Evolutionary conservation across 2,797 vertebrate genomes (phyloP).

Genomic region (Malurus leucopterus): DNA sequence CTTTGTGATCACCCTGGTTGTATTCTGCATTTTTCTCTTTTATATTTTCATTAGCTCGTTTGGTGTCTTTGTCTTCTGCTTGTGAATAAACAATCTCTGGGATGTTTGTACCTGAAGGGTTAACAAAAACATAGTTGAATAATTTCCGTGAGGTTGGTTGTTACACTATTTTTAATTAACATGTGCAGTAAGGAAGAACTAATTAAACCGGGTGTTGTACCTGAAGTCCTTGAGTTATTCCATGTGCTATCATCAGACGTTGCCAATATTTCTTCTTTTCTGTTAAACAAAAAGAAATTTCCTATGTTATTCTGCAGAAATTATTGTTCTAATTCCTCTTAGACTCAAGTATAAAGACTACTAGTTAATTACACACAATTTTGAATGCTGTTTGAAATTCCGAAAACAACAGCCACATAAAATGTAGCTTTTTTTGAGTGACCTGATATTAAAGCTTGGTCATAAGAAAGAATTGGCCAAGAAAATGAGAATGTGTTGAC

Average conservation of each 20-base stretch:
- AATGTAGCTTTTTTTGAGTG: background rate
- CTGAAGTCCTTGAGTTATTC: slow-evolving; percentile 68
- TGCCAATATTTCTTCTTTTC: slow-evolving; percentile 71
- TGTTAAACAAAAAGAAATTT: slow-evolving; percentile 63
- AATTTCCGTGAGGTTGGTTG: background rate
- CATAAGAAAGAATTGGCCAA: slow-evolving; percentile 7
- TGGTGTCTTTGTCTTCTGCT: slow-evolving; percentile 56
- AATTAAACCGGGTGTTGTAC: slow-evolving; percentile 61
- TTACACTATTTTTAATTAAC: slow-evolving; percentile 33
- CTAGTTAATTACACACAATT: background rate
- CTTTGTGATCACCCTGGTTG: slow-evolving; percentile 48
- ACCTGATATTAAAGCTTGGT: background rate
- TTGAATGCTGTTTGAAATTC: background rate
- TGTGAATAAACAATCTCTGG: slow-evolving; percentile 69
- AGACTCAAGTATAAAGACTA: background rate
- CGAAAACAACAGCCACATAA: background rate
- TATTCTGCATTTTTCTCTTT: slow-evolving; percentile 52
- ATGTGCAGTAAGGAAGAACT: slow-evolving; percentile 31
- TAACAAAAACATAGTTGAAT: slow-evolving; percentile 41
- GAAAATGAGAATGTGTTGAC: slow-evolving; percentile 31
- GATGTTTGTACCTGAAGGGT: slow-evolving; percentile 63
- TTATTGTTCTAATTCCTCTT: slow-evolving; percentile 1
- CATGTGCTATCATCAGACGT: slow-evolving; percentile 46
- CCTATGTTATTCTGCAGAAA: slow-evolving; percentile 37
- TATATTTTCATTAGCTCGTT: slow-evolving; percentile 45